A percentile compares a stretch with the other conserved stretches of the same genome.
Conservation (phyloP, 2,888 invertebrate species). For the Xanthia icteritia region DNA sequence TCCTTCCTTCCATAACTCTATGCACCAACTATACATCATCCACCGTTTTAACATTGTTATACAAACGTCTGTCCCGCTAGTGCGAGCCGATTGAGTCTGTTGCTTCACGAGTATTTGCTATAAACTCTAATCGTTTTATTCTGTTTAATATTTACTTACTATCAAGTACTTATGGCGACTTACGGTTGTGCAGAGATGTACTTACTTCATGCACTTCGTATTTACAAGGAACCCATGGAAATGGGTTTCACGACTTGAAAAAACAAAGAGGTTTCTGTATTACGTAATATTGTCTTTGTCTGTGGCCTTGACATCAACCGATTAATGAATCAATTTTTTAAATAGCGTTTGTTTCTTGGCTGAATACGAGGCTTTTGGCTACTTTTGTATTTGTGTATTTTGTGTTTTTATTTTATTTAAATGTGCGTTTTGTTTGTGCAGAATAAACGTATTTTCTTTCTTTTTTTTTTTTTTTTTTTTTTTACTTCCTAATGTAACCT, state of each 20-base stretch:
- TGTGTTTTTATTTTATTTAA: too few species aligned
- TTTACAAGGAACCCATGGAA: background rate
- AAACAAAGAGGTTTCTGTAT: background rate
- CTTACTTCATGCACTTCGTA: conserved; percentile 6
- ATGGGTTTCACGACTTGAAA: background rate
- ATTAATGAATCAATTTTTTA: too few species aligned
- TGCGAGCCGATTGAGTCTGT: conserved; percentile 30
- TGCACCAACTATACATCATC: background rate
- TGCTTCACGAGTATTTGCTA: conserved; percentile 45
- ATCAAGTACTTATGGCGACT: conserved; percentile 45
- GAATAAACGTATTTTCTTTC: too few species aligned
- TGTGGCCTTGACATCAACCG: too few species aligned
- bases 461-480: too few species aligned
- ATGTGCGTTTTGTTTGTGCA: too few species aligned
- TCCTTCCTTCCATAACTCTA: background rate
- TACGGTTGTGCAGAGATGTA: conserved; percentile 45
- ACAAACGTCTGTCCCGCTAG: conserved; percentile 17
- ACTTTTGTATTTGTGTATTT: too few species aligned
- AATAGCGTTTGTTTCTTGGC: too few species aligned
- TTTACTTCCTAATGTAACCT: too few species aligned
- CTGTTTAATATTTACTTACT: conserved; percentile 57
- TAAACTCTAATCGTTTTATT: conserved; percentile 65
- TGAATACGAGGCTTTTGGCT: too few species aligned
- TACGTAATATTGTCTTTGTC: too few species aligned
- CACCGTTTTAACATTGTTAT: background rate